phyloP scores from a whole-genome alignment of 2,888 invertebrate genomes.

The Homarus gammarus region DNA sequence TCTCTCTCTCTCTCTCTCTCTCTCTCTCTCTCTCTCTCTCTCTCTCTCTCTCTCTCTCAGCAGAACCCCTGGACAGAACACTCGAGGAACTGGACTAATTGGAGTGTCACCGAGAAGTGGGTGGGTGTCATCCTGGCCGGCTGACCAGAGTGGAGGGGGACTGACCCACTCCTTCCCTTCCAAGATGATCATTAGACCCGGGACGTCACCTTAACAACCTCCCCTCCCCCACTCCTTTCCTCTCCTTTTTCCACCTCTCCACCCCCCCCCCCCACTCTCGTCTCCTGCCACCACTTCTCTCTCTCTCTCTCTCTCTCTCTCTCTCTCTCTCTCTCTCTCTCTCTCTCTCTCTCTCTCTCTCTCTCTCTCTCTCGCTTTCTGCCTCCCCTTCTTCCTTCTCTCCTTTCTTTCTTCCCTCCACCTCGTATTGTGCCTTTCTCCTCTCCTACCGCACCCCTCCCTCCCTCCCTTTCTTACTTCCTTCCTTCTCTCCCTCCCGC shows the following conservation, averaged over 20 bases:
- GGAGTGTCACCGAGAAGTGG: neutral
- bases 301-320: neutral
- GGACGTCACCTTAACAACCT: constrained; percentile 5
- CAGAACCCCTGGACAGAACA: neutral
- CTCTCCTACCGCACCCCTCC: neutral
- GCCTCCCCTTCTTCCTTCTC: neutral
- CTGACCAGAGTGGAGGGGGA: constrained; percentile 4
- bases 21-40: constrained; percentile 15
- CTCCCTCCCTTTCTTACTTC: neutral
- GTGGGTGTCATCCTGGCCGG: neutral
- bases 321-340: neutral
- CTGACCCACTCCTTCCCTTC: neutral
- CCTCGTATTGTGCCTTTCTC: too few species aligned
- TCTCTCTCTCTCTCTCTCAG: constrained; percentile 1
- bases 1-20: neutral
- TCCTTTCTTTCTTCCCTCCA: too few species aligned
- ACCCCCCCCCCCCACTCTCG: neutral
- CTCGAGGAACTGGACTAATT: neutral
- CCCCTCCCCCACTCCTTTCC: neutral
- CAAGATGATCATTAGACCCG: neutral
- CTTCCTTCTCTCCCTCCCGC: too few species aligned
- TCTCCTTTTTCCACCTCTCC: neutral
- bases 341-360: neutral
- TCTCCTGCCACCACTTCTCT: neutral
- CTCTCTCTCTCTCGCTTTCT: neutral